A percentile compares a stretch with the other conserved stretches of the same genome.
phyloP scores from a whole-genome alignment of 2,888 invertebrate species.

The Drosophila sordidapex region DNA sequence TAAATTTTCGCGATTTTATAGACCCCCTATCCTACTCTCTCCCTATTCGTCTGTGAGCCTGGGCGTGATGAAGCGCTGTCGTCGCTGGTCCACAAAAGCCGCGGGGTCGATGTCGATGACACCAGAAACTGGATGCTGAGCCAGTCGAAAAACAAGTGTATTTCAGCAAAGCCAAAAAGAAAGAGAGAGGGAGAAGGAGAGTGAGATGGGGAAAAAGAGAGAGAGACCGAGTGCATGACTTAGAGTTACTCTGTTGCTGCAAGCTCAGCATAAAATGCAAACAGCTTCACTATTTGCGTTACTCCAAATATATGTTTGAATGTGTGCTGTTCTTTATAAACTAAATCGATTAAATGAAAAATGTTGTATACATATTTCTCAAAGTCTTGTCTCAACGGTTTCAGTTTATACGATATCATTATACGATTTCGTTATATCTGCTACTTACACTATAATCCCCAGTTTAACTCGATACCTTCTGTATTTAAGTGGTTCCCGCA shows the following conservation, averaged over 20 bases:
- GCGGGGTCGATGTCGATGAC: slow-evolving; percentile 41
- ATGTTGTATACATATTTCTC: neutral
- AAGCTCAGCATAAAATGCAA: neutral
- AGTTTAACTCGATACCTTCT: too few relatives aligned
- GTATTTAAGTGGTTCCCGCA: too few relatives aligned
- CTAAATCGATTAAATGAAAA: neutral
- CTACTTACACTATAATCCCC: too few relatives aligned
- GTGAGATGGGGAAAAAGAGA: too few relatives aligned
- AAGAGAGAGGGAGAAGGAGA: neutral
- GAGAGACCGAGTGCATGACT: neutral
- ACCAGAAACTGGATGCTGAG: slow-evolving; percentile 13
- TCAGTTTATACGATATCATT: neutral
- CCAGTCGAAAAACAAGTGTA: neutral
- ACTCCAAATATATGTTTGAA: neutral
- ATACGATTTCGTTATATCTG: neutral
- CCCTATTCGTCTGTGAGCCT: slow-evolving; percentile 8
- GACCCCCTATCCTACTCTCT: slow-evolving; percentile 2
- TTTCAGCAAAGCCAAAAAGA: neutral
- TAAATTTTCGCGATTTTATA: slow-evolving; percentile 75
- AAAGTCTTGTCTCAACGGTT: neutral
- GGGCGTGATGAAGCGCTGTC: slow-evolving; percentile 62
- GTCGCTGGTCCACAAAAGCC: slow-evolving; percentile 25
- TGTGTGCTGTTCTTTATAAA: neutral
- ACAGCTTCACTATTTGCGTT: neutral
- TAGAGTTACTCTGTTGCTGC: neutral